Conservation (phyloP, 2,797 vertebrate genomes). For the Clarias platycephalus region DNA sequence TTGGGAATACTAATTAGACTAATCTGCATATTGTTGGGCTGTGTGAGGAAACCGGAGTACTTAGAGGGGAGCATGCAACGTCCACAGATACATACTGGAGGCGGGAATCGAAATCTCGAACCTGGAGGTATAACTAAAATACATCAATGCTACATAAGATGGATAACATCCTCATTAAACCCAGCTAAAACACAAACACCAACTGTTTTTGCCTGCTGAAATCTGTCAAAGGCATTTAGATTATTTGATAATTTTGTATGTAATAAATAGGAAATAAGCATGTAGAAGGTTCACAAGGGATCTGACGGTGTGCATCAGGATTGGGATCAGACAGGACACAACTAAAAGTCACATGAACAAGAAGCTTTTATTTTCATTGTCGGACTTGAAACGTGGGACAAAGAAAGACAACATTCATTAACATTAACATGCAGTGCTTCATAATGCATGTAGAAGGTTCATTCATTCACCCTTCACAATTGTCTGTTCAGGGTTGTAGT, state of each 20-base stretch:
- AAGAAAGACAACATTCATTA: background rate
- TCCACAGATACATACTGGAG: too few relatives aligned
- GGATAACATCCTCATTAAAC: constrained; percentile 65
- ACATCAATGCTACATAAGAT: constrained; percentile 55
- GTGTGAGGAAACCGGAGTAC: too few relatives aligned
- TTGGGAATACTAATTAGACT: too few relatives aligned
- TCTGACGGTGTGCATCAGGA: background rate
- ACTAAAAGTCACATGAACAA: background rate
- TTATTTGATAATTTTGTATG: constrained; percentile 21
- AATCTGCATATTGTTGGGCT: too few relatives aligned
- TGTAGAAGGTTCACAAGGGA: background rate
- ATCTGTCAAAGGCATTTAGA: constrained; percentile 75
- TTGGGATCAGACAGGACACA: background rate
- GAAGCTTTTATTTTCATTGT: background rate
- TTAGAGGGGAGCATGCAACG: too few relatives aligned
- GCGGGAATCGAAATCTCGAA: too few relatives aligned
- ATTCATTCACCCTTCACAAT: background rate
- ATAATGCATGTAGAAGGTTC: background rate
- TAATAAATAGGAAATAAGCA: background rate
- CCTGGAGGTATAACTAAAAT: too few relatives aligned
- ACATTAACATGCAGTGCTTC: background rate
- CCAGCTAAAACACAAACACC: constrained; percentile 67
- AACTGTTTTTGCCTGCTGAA: constrained; percentile 76
- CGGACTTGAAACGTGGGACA: background rate
- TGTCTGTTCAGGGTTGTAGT: background rate